Percentiles rank a stretch among this genome's conserved stretches.
Conservation (phyloP, 2,888 invertebrate genomes). For the Hydraecia micacea region DNA sequence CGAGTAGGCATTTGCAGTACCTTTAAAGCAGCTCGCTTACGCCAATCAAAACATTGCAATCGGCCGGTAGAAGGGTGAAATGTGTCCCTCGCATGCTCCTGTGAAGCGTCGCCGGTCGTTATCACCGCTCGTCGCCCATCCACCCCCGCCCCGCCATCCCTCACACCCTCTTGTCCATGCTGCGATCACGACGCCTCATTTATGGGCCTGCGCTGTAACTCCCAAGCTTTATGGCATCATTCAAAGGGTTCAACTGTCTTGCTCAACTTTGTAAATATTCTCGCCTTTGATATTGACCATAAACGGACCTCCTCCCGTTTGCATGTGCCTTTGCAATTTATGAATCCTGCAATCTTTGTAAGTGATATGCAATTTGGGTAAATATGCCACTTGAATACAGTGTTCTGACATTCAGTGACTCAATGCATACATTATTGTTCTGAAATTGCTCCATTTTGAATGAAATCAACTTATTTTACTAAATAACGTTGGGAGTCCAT, state of each 20-base stretch:
- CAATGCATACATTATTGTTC: slow-evolving; percentile 7
- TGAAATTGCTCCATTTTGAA: slow-evolving; percentile 29
- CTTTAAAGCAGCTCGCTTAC: neutral
- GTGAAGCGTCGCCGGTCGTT: slow-evolving; percentile 55
- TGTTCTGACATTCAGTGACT: slow-evolving; percentile 21
- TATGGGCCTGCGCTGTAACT: slow-evolving; percentile 43
- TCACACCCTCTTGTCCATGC: slow-evolving; percentile 25
- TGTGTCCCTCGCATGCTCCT: slow-evolving; percentile 49
- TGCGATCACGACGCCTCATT: slow-evolving; percentile 56
- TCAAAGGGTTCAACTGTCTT: slow-evolving; percentile 30
- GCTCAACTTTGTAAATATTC: slow-evolving; percentile 32
- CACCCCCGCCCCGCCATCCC: slow-evolving; percentile 19
- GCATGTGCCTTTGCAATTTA: slow-evolving; percentile 31
- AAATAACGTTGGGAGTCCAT: slow-evolving; percentile 2
- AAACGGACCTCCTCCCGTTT: slow-evolving; percentile 16
- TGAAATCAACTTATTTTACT: slow-evolving; percentile 9
- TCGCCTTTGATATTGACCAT: slow-evolving; percentile 29
- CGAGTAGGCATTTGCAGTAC: neutral
- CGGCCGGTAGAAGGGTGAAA: slow-evolving; percentile 65
- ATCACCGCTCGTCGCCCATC: slow-evolving; percentile 43
- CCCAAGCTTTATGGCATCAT: slow-evolving; percentile 47
- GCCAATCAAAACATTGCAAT: slow-evolving; percentile 35
- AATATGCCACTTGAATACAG: slow-evolving; percentile 34
- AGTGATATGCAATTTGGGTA: slow-evolving; percentile 46
- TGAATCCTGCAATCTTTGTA: slow-evolving; percentile 29